Conservation (phyloP, 2,888 invertebrate genomes). For the Metallyticus violacea region DNA sequence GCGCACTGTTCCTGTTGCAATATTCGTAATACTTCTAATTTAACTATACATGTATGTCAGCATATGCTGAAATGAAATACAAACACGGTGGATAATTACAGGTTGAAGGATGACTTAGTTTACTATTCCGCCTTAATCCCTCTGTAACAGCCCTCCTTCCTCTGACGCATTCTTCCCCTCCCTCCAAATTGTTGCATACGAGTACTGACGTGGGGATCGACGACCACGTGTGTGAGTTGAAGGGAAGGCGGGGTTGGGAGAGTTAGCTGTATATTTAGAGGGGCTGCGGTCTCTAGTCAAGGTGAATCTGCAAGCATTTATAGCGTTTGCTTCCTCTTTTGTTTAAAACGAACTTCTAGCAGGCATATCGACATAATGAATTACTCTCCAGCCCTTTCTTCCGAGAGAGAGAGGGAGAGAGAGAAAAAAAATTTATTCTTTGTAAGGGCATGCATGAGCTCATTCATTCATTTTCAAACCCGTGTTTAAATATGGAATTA, state of each 20-base stretch:
- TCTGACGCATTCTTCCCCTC: neutral
- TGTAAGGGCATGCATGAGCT: neutral
- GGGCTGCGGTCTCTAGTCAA: neutral
- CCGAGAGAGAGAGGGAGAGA: neutral
- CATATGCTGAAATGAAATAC: neutral
- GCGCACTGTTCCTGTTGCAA: too few species aligned
- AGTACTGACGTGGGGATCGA: neutral
- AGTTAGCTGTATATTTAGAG: neutral
- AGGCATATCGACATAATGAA: neutral
- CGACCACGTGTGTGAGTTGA: neutral
- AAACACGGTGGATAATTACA: neutral
- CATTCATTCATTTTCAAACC: too few species aligned
- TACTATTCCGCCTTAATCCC: neutral
- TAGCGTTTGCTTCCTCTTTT: neutral
- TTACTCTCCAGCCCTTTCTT: neutral
- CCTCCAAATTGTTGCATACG: neutral
- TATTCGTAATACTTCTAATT: neutral
- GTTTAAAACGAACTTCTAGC: neutral
- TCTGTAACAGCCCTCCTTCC: neutral
- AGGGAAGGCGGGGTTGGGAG: too few species aligned
- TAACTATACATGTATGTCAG: neutral
- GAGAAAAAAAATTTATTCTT: neutral
- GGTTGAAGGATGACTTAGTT: neutral
- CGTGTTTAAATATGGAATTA: too few species aligned
- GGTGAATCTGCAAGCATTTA: neutral